Evolutionary conservation across 2,888 invertebrate genomes (phyloP), one percentile per base, ranked within the genome.

Genomic region (Coelinius sp.): DNA sequence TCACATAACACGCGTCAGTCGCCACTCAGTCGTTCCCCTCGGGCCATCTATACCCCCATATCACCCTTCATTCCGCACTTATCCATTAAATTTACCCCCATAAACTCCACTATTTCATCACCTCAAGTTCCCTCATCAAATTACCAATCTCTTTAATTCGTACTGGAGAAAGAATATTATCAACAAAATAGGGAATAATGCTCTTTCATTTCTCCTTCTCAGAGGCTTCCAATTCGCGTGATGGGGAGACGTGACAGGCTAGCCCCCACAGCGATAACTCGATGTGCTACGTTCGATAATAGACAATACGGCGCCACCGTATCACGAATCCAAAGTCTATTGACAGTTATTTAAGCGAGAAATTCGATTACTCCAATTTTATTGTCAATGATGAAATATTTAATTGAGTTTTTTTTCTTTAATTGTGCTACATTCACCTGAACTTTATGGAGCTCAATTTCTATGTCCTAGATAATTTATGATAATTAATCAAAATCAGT

Each of bases 1-100:
- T 77, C 82, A 80, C 84, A 84, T 83, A 84, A 83, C 84, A 82
- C 83, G 81, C 76, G 68, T 82, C 41, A 41, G 41, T 41, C 41
- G 41, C 41, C 79, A 82, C 79, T 68, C 25, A 8, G 38, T 22
- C 41, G 31, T 71, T 68, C 46, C 56, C 31, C 53, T 66, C 67
- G 71, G 24, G 25, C 73, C 70, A 31, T 62, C n/a, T n/a, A 41
- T n/a, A n/a, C 41, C 38, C 41, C 41, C 12, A 12, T 70, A 64
- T 73, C 70, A 53, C 70, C 59, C 66, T 68, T 71, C 59, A 35
- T 73, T 73, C 46, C 12, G 70, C 41, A 41, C 49, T 62, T 62
- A 38, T 71, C 66, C 59, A 70, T 41, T 59, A 56, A 64, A 69
- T 65, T 62, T 65, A 6, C 31, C 38, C 17, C 22, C 31, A 22